Evolutionary conservation across 1,140 invertebrate genomes (phyloP), one percentile per base, ranked within the genome.

Genomic region (Pachypeltis micranthus): DNA sequence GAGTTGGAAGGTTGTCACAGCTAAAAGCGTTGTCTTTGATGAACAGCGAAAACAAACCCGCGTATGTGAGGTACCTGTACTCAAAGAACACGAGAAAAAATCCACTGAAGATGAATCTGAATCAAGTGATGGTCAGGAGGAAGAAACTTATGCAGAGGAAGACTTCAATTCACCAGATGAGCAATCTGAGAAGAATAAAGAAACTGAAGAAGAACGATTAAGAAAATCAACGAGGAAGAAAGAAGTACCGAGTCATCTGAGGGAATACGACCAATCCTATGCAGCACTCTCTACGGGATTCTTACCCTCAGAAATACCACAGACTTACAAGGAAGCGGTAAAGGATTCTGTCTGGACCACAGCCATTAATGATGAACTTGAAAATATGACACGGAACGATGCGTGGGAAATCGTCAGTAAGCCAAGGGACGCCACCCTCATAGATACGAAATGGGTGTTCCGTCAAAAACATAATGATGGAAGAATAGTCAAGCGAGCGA

Each of bases 381-480:
- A 27, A 27, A 21, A 14, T 7, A 26, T 58, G 56, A 19, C 4
- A 58, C 21, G 56, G 26, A 58, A 25, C 26, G 26, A 27, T 24
- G 14, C 56, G 27, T 14, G 26, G 56, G 24, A 26, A 27, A 27
- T 58, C 14, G 56, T 58, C 19, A 27, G 27, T 24, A 58, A 58
- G 26, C 56, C 56, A 14, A 58, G 25, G 10, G n/a, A 27, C n/a
- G 21, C 14, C 7, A 24, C 19, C 14, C 56, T 26, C 2, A 26
- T 58, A 7, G 56, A 58, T 27, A 24, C 19, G 7, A 58, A 58
- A 27, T 58, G 56, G 56, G 56, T 14, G 21, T 58, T 58, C 26
- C 21, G 26, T 19, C 21, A 58, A 26, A 58, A 58, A 58, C 21
- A 24, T 23, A 16, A 16, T 14, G 26, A 58, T 27, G 56, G 56